A percentile compares a stretch with the other conserved stretches of the same genome.
These are phyloP conservation scores for Catharus minimus DNA, from an alignment of 2,113 vertebrate genomes.

Conservation along the genomic window DNA sequence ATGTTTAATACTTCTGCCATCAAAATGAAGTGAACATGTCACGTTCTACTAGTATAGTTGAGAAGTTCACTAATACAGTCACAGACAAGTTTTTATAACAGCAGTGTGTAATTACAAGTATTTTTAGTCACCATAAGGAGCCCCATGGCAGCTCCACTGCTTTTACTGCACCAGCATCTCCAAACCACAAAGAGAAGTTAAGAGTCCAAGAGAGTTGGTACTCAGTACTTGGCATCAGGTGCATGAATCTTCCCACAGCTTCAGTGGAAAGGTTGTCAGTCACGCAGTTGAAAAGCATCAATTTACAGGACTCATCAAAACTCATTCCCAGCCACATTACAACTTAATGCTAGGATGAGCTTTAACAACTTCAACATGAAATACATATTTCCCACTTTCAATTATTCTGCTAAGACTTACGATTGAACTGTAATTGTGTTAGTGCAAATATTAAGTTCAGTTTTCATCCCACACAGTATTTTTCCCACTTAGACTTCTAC, in stretches of 20 bases:
- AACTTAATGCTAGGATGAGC: not conserved
- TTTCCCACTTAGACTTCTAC: not conserved
- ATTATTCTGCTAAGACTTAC: not conserved
- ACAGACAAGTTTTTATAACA: conserved; percentile 28
- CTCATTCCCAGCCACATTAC: not conserved
- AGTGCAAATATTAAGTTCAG: conserved; percentile 6
- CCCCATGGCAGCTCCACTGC: not conserved
- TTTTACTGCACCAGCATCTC: not conserved
- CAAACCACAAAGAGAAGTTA: not conserved
- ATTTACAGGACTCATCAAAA: not conserved
- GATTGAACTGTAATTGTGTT: not conserved
- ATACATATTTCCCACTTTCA: not conserved
- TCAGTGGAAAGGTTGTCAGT: not conserved
- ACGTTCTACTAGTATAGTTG: not conserved
- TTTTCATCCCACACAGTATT: not conserved
- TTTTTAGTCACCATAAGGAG: not conserved
- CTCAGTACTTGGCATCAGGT: not conserved
- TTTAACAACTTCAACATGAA: conserved; percentile 1
- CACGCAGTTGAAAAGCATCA: not conserved
- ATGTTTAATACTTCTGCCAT: not conserved
- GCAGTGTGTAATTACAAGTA: not conserved
- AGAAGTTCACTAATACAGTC: not conserved
- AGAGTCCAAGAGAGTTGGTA: not conserved
- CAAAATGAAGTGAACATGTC: not conserved
- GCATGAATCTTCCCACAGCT: not conserved